Evolutionary conservation across 2,113 vertebrate species (phyloP), one percentile per base, ranked within the genome.

Genomic region (Brachyhypopomus gauderio): DNA sequence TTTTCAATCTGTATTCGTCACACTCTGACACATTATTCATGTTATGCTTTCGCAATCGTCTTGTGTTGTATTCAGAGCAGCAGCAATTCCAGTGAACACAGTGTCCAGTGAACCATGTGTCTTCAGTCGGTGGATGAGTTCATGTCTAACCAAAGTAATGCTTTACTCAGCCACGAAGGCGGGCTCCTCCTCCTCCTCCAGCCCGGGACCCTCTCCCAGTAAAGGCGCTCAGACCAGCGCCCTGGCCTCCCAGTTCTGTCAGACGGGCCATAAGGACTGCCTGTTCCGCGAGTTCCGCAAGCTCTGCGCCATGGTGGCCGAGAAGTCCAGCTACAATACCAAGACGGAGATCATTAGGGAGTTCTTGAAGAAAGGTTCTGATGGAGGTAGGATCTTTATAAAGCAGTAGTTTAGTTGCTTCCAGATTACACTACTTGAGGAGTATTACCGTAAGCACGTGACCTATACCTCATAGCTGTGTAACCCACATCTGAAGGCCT

Each of bases 281-380:
- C 91, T 98, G 80, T 85, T 99, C 55, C 89, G 98, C 0, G 97
- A 98, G 83, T 99, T 99, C 83, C 93, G 98, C 27, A 99, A 98
- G 87, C 90, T 99, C 7, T 99, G 98, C 0, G 96, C 94, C 63
- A 94, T 87, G 89, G 97, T 99, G 73, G 95, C 98, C 0, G 98
- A 99, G 2, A 95, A 96, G 83, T 93, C 95, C 3, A 95, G 97
- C 91, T 99, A 99, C 89, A 99, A 98, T 0, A 86, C 89, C 2
- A 99, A 99, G 89, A 99, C 98, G 0, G 96, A 97, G 92, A 97
- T 98, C 80, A 97, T 99, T 80, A 96, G 96, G 78, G 94, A 96
- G 86, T 99, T 97, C 78, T 91, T 99, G 36, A 94, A 70, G 87
- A 99, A 97, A 82, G 97, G 97, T 52, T 92, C 94, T 5, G 88